Conservation (phyloP, 2,888 invertebrate genomes). For the Hoplodrina blanda region DNA sequence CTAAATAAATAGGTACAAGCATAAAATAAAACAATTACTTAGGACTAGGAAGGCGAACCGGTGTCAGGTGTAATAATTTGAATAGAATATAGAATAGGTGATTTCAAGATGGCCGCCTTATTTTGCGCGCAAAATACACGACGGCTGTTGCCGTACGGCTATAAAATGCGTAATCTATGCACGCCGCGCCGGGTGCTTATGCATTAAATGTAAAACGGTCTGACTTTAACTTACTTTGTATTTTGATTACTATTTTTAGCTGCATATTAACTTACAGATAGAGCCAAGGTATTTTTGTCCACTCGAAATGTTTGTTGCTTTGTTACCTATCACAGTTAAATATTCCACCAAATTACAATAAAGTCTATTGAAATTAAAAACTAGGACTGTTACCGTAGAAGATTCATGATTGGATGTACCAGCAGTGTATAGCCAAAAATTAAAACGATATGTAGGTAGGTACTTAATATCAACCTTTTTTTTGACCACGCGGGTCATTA, state of each 20-base stretch:
- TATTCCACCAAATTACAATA: neutral
- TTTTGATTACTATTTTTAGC: slow-evolving; percentile 20
- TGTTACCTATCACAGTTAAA: neutral
- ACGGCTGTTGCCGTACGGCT: slow-evolving; percentile 23
- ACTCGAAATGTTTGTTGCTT: neutral
- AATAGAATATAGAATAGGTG: slow-evolving; percentile 43
- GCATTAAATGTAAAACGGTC: slow-evolving; percentile 28
- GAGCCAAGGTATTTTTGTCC: neutral
- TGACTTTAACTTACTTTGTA: slow-evolving; percentile 25
- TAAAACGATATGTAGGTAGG: neutral
- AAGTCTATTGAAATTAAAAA: neutral
- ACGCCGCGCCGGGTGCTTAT: slow-evolving; percentile 28
- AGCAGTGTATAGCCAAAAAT: neutral
- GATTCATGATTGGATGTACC: neutral
- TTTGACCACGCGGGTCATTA: neutral
- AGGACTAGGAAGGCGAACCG: slow-evolving; percentile 36
- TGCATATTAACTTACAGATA: neutral
- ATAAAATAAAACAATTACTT: slow-evolving; percentile 1
- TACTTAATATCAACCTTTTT: neutral
- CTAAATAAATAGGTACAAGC: neutral
- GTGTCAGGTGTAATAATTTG: slow-evolving; percentile 47
- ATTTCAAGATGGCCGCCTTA: slow-evolving; percentile 57
- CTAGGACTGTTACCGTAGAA: no score
- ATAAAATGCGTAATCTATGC: slow-evolving; percentile 54
- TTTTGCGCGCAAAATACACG: slow-evolving; percentile 48